phyloP scores from a whole-genome alignment of 2,113 vertebrate species.

The Anhinga anhinga region DNA sequence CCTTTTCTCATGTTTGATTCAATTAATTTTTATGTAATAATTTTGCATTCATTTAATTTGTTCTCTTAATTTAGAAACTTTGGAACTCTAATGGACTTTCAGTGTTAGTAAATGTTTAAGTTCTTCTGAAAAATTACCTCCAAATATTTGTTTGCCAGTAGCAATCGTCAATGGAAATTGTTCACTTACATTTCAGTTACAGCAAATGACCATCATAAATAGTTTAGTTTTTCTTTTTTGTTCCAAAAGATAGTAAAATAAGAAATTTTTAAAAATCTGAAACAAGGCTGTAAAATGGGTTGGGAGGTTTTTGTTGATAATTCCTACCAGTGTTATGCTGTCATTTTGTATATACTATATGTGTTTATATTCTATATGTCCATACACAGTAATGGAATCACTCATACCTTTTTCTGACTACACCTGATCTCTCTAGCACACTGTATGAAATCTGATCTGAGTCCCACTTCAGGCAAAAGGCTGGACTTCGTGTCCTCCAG shows the following conservation, averaged over 20 bases:
- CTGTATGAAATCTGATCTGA: not conserved
- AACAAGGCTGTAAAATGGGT: not conserved
- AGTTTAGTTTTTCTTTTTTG: not conserved
- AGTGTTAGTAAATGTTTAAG: not conserved
- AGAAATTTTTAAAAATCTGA: not conserved
- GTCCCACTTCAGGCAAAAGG: not conserved
- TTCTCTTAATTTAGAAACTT: not conserved
- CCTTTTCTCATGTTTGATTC: not conserved
- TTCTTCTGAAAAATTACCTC: not conserved
- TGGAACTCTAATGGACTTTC: not conserved
- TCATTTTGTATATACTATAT: not conserved
- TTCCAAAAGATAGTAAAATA: not conserved
- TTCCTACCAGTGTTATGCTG: not conserved
- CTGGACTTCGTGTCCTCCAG: rapidly evolving
- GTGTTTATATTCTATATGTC: not conserved
- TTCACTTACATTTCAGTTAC: not conserved
- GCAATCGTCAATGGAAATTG: not conserved
- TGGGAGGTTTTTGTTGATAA: not conserved
- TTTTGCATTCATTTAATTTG: not conserved
- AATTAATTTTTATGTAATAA: not conserved
- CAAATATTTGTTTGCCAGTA: not conserved
- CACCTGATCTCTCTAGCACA: not conserved
- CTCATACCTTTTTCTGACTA: not conserved
- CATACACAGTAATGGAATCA: not conserved
- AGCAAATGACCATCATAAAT: not conserved